Conservation (phyloP, 2,888 invertebrate genomes). For the Chirona hameri region DNA sequence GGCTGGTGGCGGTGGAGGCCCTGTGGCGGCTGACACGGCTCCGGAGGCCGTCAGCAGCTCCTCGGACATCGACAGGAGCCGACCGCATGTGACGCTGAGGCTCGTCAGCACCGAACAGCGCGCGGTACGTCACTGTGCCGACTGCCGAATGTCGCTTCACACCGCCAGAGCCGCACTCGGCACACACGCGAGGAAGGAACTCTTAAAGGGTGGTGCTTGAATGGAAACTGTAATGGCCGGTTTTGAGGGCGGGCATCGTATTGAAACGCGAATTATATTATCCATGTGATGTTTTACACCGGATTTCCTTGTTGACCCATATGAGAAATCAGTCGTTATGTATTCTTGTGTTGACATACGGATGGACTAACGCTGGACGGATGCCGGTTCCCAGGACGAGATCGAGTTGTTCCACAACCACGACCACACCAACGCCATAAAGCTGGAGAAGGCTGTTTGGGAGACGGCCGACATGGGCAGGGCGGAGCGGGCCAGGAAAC, state of each 20-base stretch:
- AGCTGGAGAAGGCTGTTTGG: slow-evolving; percentile 12
- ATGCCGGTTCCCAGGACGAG: not conserved
- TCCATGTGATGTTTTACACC: too few relatives aligned
- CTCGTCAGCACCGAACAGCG: slow-evolving; percentile 4
- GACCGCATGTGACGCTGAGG: not conserved
- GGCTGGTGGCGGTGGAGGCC: not conserved
- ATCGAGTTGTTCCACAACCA: slow-evolving; percentile 3
- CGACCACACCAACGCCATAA: slow-evolving; percentile 24
- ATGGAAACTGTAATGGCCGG: too few relatives aligned
- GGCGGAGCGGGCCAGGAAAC: not conserved
- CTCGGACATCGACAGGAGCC: not conserved
- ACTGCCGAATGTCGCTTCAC: too few relatives aligned
- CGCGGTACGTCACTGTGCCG: not conserved
- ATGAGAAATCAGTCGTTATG: too few relatives aligned
- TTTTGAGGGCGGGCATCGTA: too few relatives aligned
- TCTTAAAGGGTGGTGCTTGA: too few relatives aligned
- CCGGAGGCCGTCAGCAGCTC: not conserved
- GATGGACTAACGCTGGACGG: too few relatives aligned
- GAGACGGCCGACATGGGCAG: slow-evolving; percentile 1
- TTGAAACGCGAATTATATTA: too few relatives aligned
- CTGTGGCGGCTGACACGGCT: not conserved
- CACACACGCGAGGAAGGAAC: too few relatives aligned
- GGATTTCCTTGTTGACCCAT: too few relatives aligned
- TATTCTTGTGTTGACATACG: too few relatives aligned
- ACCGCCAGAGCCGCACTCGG: too few relatives aligned